These are phyloP conservation scores for Abscondita cerata DNA, from an alignment of 2,888 invertebrate genomes.

Conservation along the genomic window DNA sequence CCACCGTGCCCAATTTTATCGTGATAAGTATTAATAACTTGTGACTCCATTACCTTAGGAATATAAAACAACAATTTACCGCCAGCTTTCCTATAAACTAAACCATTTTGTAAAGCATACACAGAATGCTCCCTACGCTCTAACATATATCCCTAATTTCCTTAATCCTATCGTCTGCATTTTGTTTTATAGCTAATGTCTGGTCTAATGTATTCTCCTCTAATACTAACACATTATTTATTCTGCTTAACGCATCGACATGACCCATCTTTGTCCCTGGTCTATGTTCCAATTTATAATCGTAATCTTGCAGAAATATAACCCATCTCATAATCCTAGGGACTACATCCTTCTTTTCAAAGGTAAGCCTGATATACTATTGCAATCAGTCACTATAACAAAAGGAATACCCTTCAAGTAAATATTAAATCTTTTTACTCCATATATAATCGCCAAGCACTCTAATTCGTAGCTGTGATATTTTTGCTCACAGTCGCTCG, in stretches of 20 bases:
- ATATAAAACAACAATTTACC: slow-evolving; percentile 32
- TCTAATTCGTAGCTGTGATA: slow-evolving; percentile 50
- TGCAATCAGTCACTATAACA: slow-evolving; percentile 44
- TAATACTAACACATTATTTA: slow-evolving; percentile 27
- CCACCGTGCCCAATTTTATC: slow-evolving; percentile 33
- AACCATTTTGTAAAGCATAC: slow-evolving; percentile 23
- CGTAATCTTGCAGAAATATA: slow-evolving; percentile 13
- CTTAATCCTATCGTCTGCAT: slow-evolving; percentile 37
- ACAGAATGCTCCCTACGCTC: slow-evolving; percentile 27
- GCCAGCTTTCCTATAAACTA: slow-evolving; percentile 21
- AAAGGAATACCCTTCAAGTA: slow-evolving; percentile 45
- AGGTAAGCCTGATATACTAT: slow-evolving; percentile 38
- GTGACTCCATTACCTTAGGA: slow-evolving; percentile 8
- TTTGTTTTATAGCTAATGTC: slow-evolving; percentile 35
- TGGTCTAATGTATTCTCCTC: slow-evolving; percentile 40
- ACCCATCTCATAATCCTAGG: slow-evolving; percentile 32
- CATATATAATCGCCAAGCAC: slow-evolving; percentile 42
- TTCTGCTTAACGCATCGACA: slow-evolving; percentile 43
- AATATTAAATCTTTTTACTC: slow-evolving; percentile 38
- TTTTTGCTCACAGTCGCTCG: slow-evolving; percentile 40
- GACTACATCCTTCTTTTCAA: slow-evolving; percentile 40
- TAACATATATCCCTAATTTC: slow-evolving; percentile 33
- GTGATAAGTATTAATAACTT: slow-evolving; percentile 37
- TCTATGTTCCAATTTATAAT: slow-evolving; percentile 22
- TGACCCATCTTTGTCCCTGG: slow-evolving; percentile 17